Evolutionary conservation across 1,140 invertebrate species (phyloP), one percentile per base, ranked within the genome.

Genomic region (Hyphantria cunea): DNA sequence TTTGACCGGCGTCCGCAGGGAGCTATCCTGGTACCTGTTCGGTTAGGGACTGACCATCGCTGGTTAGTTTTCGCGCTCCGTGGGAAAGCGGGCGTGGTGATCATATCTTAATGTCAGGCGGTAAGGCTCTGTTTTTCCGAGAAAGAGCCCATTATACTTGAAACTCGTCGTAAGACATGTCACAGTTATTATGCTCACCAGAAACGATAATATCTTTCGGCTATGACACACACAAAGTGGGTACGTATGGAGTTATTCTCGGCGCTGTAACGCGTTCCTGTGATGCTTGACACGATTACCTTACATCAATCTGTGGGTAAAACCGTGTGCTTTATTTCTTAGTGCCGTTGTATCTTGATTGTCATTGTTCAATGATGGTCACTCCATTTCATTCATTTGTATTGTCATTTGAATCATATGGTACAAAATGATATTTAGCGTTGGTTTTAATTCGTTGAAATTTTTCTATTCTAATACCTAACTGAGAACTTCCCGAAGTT

Each of bases 101-200:
- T 89, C 45, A 56, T 85, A 89, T 89, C 86, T 89, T 86, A 84
- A 87, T 82, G 80, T 78, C 50, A 76, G 79, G 73, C 78, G 76
- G 78, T 74, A 76, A 78, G 74, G 72, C 72, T 72, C 69, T 61
- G 74, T 78, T 85, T 89, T 87, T 84, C 80, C 77, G 77, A 84
- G 84, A 89, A 74, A 66, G 74, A 64, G 72, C 75, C 83, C 83
- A 87, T 89, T 86, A 89, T 70, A 72, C 76, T 70, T 72, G 76
- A 78, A 80, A 75, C 83, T 76, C 76, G 74, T 76, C 74, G 74
- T 84, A 86, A 70, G 81, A 77, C 84, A 84, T 86, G 82, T 86
- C 84, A 89, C 86, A 86, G 86, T 87, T 89, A 89, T 86, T 84
- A 86, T 81, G 74, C 72, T 86, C 74, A 72, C 74, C 77, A 78